Base-by-base conservation (phyloP, 2,888 invertebrate species). In the Colletes collaris region DNA sequence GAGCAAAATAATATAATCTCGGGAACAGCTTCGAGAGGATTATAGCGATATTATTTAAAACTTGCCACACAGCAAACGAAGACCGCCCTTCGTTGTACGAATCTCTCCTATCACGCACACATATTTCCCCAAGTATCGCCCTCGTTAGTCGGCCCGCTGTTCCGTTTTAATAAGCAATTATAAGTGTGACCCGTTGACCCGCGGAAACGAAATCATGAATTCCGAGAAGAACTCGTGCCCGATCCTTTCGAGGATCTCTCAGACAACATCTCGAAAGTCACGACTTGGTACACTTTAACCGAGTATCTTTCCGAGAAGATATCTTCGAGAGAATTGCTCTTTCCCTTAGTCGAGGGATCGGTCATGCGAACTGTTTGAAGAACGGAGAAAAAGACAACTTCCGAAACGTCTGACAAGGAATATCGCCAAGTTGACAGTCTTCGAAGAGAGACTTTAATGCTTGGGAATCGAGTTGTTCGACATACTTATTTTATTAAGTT, bases 131-230 rank as follows among this genome's bases (percentile, higher is more conserved):
- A 37, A 11, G 52, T 46, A 71, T 65, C 55, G 60, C 37, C 11
- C 67, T 81, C 70, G 74, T 79, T 83, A 81, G 50, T 53, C 59
- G 55, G 56, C 53, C 53, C 62, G 50, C 50, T 70, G 79, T 68
- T 53, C 78, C 55, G 75, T 68, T 86, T 86, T 86, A 86, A 86
- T 86, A 86, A 86, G 86, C 86, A 86, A 84, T 86, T 86, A 86
- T 86, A 80, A 79, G 59, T 7, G 49, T 27, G 72, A 86, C 81
- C 82, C 44, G 74, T 35, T 78, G 86, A 79, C 79, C 86, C 63
- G 37, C n/a, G 64, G 75, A 65, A 85, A 71, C 68, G 64, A 76
- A 82, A 72, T 73, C 76, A 77, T 56, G 78, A 78, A 82, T 82
- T 73, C 81, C 71, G 59, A 72, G 85, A 78, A 80, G 72, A 76